Conservation (phyloP, 2,888 invertebrate species). For the Arge pagana region DNA sequence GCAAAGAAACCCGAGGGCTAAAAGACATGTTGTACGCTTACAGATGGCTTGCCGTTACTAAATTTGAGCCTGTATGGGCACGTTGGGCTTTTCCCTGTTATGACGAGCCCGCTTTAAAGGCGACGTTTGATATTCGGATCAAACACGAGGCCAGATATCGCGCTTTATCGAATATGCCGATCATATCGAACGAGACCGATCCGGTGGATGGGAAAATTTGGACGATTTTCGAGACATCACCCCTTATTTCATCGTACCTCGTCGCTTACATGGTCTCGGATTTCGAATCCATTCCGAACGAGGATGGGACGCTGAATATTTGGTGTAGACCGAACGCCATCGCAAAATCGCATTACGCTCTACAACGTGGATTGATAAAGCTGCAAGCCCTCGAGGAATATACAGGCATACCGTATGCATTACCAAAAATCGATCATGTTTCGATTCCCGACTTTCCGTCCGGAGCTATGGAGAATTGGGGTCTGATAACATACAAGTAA, state of each 20-base stretch:
- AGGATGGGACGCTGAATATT: background rate
- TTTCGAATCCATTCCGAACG: background rate
- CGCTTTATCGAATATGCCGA: conserved; percentile 52
- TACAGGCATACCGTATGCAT: conserved; percentile 29
- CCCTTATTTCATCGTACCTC: conserved; percentile 45
- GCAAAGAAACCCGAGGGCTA: no score
- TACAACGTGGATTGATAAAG: background rate
- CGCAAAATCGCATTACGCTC: background rate
- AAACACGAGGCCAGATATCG: conserved; percentile 59
- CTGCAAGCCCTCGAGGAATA: background rate
- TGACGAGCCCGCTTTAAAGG: conserved; percentile 73
- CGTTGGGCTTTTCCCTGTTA: conserved; percentile 77
- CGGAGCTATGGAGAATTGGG: conserved; percentile 95
- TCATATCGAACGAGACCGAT: conserved; percentile 3
- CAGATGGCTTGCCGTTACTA: conserved; percentile 70
- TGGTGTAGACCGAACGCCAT: background rate
- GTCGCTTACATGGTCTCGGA: conserved; percentile 45
- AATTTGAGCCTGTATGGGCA: conserved; percentile 70
- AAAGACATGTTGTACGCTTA: conserved; percentile 32
- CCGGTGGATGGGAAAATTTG: conserved; percentile 27
- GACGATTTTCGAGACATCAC: conserved; percentile 37
- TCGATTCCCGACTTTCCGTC: conserved; percentile 85
- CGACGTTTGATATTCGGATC: conserved; percentile 67
- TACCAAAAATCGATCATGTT: conserved; percentile 74
- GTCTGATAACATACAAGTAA: conserved; percentile 77